phyloP scores from a whole-genome alignment of 2,888 invertebrate species.

The Lucinisca nassula region DNA sequence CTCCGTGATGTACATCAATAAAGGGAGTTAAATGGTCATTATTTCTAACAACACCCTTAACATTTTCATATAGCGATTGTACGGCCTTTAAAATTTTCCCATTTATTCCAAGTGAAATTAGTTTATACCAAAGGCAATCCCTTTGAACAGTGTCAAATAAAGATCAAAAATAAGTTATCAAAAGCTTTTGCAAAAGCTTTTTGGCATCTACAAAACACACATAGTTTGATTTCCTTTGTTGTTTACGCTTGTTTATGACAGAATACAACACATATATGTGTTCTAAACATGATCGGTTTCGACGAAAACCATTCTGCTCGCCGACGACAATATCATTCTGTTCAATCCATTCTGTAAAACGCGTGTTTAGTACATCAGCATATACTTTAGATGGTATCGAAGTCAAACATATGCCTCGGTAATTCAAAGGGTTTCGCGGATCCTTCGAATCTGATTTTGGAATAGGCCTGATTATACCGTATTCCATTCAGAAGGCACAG shows the following conservation, averaged over 20 bases:
- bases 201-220: conserved; percentile 13
- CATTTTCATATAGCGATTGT: neutral
- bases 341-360: too few relatives aligned
- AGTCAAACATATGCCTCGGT: too few relatives aligned
- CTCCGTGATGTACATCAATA: neutral
- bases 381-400: too few relatives aligned
- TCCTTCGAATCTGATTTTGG: too few relatives aligned
- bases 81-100: conserved; percentile 4
- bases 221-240: neutral
- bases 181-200: too few relatives aligned
- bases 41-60: neutral
- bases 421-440: too few relatives aligned
- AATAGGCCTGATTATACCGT: neutral
- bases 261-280: too few relatives aligned
- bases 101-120: neutral
- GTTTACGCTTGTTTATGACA: too few relatives aligned
- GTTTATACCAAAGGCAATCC: conserved; percentile 12
- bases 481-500: neutral
- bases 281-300: neutral
- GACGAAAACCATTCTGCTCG: neutral
- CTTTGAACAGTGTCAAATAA: conserved; percentile 12
- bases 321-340: neutral
- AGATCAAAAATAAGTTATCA: too few relatives aligned
- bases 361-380: too few relatives aligned
- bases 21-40: conserved; percentile 8